Conservation (phyloP, 2,888 invertebrate genomes). For the Atherix ibis region DNA sequence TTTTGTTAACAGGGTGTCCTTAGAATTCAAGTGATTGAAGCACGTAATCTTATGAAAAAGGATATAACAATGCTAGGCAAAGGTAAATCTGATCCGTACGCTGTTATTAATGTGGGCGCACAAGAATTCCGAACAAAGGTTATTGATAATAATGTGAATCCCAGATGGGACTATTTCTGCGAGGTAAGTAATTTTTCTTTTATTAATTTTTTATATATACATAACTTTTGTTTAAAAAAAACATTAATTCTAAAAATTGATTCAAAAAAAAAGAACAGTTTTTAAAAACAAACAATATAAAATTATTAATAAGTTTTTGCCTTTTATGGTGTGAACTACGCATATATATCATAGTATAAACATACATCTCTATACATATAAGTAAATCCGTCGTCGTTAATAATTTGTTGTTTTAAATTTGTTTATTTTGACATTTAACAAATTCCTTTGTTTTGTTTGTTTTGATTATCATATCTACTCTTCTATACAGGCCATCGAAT, state of each 20-base stretch:
- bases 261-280: neutral
- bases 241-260: neutral
- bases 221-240: slow-evolving; percentile 23
- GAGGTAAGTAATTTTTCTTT: slow-evolving; percentile 52
- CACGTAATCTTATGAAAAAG: slow-evolving; percentile 89
- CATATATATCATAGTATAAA: too few species aligned
- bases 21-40: slow-evolving; percentile 86
- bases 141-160: slow-evolving; percentile 86
- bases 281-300: neutral
- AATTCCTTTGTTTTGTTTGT: too few species aligned
- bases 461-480: too few species aligned
- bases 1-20: slow-evolving; percentile 63
- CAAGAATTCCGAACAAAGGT: slow-evolving; percentile 87
- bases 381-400: too few species aligned
- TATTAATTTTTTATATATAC: neutral
- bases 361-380: too few species aligned
- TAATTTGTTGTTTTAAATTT: too few species aligned
- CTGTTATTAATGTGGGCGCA: slow-evolving; percentile 78
- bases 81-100: slow-evolving; percentile 97
- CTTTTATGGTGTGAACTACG: neutral
- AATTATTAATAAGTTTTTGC: neutral
- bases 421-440: too few species aligned
- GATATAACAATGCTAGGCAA: slow-evolving; percentile 84
- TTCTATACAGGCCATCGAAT: too few species aligned
- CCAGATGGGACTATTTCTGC: slow-evolving; percentile 95